Evolutionary conservation across 2,797 vertebrate species (phyloP), one percentile per base, ranked within the genome.

Genomic region (Poecilia picta): DNA sequence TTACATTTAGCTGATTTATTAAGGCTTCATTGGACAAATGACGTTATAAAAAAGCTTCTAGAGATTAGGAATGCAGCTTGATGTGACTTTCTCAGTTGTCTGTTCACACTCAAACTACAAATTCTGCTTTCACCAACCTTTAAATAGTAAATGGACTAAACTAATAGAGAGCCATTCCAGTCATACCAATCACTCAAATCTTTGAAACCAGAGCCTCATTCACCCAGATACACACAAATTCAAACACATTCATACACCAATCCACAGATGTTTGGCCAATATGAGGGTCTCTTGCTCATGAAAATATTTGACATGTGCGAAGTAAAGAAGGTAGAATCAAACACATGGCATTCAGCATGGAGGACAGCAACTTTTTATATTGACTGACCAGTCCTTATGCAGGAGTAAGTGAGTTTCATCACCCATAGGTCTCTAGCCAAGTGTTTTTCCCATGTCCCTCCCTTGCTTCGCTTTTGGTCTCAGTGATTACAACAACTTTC

Each of bases 51-150:
- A 78, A 81, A 47, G 75, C 82, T 77, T 83, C 81, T 70, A 82
- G 77, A 85, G 80, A 80, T 80, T 75, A 66, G 51, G 51, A 68
- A 80, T 77, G 47, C 82, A 74, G 81, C 78, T 83, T 79, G 76
- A 85, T 79, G 76, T 51, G 53, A 12, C 12, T 79, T 76, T 79
- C 43, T 74, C 70, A 71, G 77, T 74, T 76, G 77, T 82, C 72
- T 70, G 68, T 62, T 76, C 77, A 12, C 55, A 71, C 10, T 0
- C 16, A 71, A 36, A 78, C 36, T 81, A 49, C 49, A 85, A 80
- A 74, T 59, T 81, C 68, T 64, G 68, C 64, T 66, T 47, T 75
- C 53, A 59, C 36, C 0, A 4, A 23, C 76, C 74, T 43, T 70
- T 43, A 43, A 70, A n/a, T 43, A 23, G 39, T 25, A 70, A 70